These are phyloP conservation scores for Cherax quadricarinatus DNA, from an alignment of 1,140 invertebrate species.

Conservation along the genomic window DNA sequence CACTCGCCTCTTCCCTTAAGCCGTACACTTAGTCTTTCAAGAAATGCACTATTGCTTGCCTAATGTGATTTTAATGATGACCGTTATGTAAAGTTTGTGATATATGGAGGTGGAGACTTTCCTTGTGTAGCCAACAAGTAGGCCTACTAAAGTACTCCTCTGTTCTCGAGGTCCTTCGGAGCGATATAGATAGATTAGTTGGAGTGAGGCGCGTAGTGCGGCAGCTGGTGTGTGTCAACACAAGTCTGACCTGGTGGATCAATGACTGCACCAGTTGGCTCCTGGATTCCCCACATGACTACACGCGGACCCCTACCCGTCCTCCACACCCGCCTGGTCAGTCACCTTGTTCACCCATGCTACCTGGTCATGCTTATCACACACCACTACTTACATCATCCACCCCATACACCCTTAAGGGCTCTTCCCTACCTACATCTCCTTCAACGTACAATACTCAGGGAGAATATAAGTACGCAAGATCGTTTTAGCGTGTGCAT, in stretches of 20 bases:
- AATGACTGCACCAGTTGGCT: constrained; percentile 70
- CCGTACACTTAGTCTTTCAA: neutral
- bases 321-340: neutral
- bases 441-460: no score
- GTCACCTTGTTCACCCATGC: neutral
- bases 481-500: no score
- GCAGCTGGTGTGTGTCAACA: constrained; percentile 60
- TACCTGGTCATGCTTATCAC: neutral
- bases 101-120: neutral
- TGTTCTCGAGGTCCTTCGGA: no score
- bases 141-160: no score
- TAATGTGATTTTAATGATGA: neutral
- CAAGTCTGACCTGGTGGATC: constrained; percentile 65
- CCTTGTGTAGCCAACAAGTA: neutral
- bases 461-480: no score
- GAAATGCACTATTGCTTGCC: neutral
- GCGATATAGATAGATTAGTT: neutral
- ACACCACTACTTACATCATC: no score
- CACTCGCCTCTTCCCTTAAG: neutral
- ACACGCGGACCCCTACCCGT: constrained; percentile 27
- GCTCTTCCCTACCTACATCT: no score
- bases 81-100: neutral
- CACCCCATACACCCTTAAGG: no score
- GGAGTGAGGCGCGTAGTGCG: constrained; percentile 26
- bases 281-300: constrained; percentile 64